phyloP scores from a whole-genome alignment of 2,113 vertebrate species.

The Holacanthus passer region DNA sequence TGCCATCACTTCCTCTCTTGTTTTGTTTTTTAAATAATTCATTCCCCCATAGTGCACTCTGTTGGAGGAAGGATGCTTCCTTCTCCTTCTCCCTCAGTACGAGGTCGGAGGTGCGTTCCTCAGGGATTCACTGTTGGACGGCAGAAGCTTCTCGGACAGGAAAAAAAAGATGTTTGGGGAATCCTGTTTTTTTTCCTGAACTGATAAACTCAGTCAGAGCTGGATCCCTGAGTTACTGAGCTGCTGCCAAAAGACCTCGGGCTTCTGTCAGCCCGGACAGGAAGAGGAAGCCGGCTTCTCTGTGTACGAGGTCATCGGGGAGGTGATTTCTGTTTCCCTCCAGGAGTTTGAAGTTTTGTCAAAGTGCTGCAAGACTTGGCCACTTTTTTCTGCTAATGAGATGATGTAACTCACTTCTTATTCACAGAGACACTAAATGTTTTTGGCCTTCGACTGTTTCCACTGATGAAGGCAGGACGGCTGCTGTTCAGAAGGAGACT shows the following conservation, averaged over 20 bases:
- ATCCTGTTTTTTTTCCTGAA: constrained; percentile 9
- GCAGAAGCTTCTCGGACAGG: background rate
- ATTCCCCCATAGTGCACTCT: background rate
- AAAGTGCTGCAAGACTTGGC: background rate
- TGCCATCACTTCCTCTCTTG: background rate
- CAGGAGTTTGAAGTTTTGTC: constrained; percentile 17
- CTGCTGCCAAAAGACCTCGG: constrained; percentile 60
- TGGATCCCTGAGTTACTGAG: constrained; percentile 32
- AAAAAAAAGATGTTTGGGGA: constrained; percentile 1
- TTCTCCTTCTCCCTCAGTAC: background rate
- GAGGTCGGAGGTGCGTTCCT: background rate
- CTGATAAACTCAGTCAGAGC: constrained; percentile 24
- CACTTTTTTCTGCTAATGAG: background rate
- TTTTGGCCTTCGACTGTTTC: constrained; percentile 24
- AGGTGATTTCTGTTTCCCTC: constrained; percentile 10
- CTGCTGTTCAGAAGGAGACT: background rate
- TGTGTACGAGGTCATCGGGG: constrained; percentile 4
- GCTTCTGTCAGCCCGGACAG: constrained; percentile 41
- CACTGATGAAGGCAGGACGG: constrained; percentile 15
- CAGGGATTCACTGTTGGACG: background rate
- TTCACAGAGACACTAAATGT: constrained; percentile 16
- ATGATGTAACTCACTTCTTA: constrained; percentile 7
- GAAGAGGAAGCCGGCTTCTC: constrained; percentile 22
- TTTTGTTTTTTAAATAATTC: background rate
- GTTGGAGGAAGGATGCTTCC: background rate